Conservation (phyloP, 2,797 vertebrate genomes). For the Oreonectes daqikongensis region DNA sequence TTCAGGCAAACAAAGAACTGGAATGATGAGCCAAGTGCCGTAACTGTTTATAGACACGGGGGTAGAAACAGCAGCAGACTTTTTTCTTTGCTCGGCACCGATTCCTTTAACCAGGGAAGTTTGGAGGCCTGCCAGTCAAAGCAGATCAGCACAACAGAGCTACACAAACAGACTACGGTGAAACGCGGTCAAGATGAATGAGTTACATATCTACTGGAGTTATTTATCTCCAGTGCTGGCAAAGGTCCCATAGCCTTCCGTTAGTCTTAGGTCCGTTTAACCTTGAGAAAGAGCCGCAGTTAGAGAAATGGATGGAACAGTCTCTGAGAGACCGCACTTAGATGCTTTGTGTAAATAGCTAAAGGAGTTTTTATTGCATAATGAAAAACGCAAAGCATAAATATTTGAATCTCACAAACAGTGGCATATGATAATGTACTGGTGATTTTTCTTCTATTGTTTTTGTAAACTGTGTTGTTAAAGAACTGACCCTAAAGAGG, state of each 20-base stretch:
- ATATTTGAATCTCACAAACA: conserved; percentile 7
- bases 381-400: conserved; percentile 1
- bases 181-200: conserved; percentile 73
- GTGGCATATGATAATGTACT: not conserved
- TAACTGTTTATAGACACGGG: conserved; percentile 49
- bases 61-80: conserved; percentile 40
- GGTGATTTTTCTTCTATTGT: not conserved
- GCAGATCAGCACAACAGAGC: conserved; percentile 50
- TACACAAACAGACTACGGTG: conserved; percentile 65
- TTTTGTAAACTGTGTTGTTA: not conserved
- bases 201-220: conserved; percentile 72
- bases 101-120: conserved; percentile 50
- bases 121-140: conserved; percentile 64
- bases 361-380: conserved; percentile 36
- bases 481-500: not conserved
- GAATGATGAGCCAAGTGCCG: conserved; percentile 48
- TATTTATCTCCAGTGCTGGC: conserved; percentile 73
- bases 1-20: conserved; percentile 54
- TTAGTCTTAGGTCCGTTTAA: conserved; percentile 73
- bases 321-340: conserved; percentile 20
- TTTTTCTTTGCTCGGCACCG: conserved; percentile 40
- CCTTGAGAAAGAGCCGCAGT: conserved; percentile 69
- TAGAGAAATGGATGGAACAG: conserved; percentile 39
- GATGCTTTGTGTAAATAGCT: conserved; percentile 25
- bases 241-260: conserved; percentile 66